A percentile compares a stretch with the other conserved stretches of the same genome.
phyloP scores from a whole-genome alignment of 2,113 vertebrate genomes.

The Epinephelus lanceolatus region DNA sequence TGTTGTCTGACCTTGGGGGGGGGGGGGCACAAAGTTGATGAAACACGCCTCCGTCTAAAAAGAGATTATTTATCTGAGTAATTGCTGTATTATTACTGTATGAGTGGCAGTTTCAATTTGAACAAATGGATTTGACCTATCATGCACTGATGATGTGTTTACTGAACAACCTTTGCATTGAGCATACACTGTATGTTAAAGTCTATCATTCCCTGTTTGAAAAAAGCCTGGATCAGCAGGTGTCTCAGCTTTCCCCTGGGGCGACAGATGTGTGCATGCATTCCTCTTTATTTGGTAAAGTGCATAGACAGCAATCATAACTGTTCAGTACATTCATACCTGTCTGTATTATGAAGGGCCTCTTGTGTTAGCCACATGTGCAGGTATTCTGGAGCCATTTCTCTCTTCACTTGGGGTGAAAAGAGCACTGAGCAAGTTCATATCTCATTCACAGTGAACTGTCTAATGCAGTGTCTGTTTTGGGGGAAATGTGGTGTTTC shows the following conservation, averaged over 20 bases:
- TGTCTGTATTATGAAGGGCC: not conserved
- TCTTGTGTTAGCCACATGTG: not conserved
- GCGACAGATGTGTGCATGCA: not conserved
- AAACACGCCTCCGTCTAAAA: not conserved
- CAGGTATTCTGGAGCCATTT: not conserved
- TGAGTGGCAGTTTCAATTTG: not conserved
- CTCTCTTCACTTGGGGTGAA: not conserved
- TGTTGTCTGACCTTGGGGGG: not conserved
- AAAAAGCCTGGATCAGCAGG: not conserved
- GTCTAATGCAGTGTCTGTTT: conserved; percentile 23
- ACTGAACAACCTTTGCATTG: not conserved
- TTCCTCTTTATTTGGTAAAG: not conserved
- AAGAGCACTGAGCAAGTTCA: not conserved
- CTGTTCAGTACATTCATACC: not conserved
- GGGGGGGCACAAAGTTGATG: not conserved
- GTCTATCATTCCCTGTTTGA: not conserved
- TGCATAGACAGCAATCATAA: not conserved
- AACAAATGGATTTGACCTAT: not conserved
- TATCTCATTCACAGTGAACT: conserved; percentile 11
- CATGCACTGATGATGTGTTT: not conserved
- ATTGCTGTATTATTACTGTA: not conserved
- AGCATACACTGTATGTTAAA: not conserved
- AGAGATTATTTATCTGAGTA: not conserved
- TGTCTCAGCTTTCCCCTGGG: not conserved
- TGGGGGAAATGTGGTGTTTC: conserved; percentile 50